Evolutionary conservation across 2,113 vertebrate genomes (phyloP).

Genomic region (Tupaia chinensis): DNA sequence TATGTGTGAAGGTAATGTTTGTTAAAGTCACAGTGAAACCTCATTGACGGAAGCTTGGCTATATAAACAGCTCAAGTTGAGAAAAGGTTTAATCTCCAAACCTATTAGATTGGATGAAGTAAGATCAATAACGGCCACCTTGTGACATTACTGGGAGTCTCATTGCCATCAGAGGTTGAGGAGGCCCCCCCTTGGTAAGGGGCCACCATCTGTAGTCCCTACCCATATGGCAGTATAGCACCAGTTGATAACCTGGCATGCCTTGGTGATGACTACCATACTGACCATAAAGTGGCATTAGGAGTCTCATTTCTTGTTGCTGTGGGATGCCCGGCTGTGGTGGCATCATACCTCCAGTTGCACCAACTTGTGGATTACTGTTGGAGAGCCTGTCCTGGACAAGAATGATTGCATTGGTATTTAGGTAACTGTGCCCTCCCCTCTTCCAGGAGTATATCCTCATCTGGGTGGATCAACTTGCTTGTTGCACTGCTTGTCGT

Average conservation of each 20-base stretch:
- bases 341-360: conserved; percentile 95
- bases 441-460: conserved; percentile 99
- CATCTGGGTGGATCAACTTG: conserved; percentile 99
- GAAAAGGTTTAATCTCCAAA: conserved; percentile 99
- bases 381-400: conserved; percentile 92
- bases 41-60: conserved; percentile 94
- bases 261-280: conserved; percentile 97
- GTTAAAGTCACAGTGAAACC: conserved; percentile 94
- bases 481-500: conserved; percentile 99
- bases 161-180: conserved; percentile 97
- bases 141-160: conserved; percentile 99
- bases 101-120: conserved; percentile 93
- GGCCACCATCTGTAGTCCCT: conserved; percentile 98
- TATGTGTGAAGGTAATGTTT: conserved; percentile 91
- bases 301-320: conserved; percentile 97
- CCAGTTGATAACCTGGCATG: conserved; percentile 97
- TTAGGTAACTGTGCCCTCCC: conserved; percentile 96
- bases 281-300: conserved; percentile 94
- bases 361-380: conserved; percentile 92
- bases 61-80: conserved; percentile 95
- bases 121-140: conserved; percentile 98
- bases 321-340: conserved; percentile 93
- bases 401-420: conserved; percentile 95
- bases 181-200: conserved; percentile 97
- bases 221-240: conserved; percentile 96